Evolutionary conservation across 1,140 invertebrate species (phyloP), one percentile per base, ranked within the genome.

Genomic region (Drosophila subpulchrella): DNA sequence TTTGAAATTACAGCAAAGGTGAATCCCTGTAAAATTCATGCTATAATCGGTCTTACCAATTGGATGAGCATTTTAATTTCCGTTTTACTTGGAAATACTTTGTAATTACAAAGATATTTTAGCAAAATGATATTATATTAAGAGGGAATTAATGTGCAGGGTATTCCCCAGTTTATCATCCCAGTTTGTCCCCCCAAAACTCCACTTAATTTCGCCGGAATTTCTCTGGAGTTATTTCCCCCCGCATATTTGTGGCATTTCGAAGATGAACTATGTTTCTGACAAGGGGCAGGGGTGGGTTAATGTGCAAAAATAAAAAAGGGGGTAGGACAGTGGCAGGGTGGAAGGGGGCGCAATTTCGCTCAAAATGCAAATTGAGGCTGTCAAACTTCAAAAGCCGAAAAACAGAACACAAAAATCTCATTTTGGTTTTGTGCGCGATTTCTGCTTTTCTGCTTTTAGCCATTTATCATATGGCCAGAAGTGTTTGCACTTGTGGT

Each of bases 391-490:
- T 81, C 78, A 81, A 79, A 81, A 78, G 66, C 70, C 56, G 63
- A 56, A 83, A 84, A 73, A 46, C 72, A 51, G 65, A 77, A 56
- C 50, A 53, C 48, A 76, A 58, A 73, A 46, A 68, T 78, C 60
- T 75, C 72, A 71, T 83, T 75, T 75, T 20, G 48, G 60, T 53
- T 60, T 79, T 53, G 60, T 65, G 53, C 63, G 79, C 79, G 66
- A 78, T 74, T 83, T 83, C 61, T 57, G 47, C 53, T 39, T 60
- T 72, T 72, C 44, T 48, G 57, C 30, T 67, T 68, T 77, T 74
- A 65, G 48, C 63, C 83, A 85, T 82, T 85, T 86, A 85, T 85
- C 81, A 85, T 84, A 61, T 85, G 68, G 81, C 62, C 81, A 73
- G 65, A 75, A 77, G 75, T 84, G 76, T 70, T 36, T 75, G 67